These are phyloP conservation scores for Stegana nigrithorax DNA, from an alignment of 2,888 invertebrate genomes.

Conservation along the genomic window DNA sequence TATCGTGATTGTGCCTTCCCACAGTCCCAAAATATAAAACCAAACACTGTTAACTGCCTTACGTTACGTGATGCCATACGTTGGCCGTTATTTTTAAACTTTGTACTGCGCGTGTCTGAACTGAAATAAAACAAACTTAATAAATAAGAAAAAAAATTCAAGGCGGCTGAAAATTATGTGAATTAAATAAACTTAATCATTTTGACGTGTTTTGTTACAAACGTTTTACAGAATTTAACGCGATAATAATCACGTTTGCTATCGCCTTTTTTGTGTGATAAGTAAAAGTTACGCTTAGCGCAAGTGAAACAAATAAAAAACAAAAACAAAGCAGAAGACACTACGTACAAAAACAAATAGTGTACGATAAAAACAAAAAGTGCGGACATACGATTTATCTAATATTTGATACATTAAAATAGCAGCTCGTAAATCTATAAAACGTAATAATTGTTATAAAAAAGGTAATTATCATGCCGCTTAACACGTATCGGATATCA, in stretches of 20 bases:
- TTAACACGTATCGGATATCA: no score
- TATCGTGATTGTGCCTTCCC: background rate
- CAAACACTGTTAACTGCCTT: background rate
- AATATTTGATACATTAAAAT: background rate
- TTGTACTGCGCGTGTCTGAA: background rate
- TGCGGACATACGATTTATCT: background rate
- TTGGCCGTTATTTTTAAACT: background rate
- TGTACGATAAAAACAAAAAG: background rate
- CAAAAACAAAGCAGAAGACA: background rate
- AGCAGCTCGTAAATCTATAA: slow-evolving; percentile 2
- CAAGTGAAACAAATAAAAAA: background rate
- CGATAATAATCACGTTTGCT: slow-evolving; percentile 3
- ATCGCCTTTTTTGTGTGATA: slow-evolving; percentile 12
- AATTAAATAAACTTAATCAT: background rate
- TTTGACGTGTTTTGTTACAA: background rate
- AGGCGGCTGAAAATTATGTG: background rate
- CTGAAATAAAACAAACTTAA: background rate
- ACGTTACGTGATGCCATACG: background rate
- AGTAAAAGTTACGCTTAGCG: slow-evolving; percentile 1
- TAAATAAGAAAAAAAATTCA: background rate
- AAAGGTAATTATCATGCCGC: no score
- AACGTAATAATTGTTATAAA: background rate
- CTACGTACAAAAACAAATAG: no score
- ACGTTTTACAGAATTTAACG: background rate
- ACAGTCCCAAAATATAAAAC: no score